Evolutionary conservation across 2,113 vertebrate genomes (phyloP), one percentile per base, ranked within the genome.

Genomic region (Bujurquina vittata): DNA sequence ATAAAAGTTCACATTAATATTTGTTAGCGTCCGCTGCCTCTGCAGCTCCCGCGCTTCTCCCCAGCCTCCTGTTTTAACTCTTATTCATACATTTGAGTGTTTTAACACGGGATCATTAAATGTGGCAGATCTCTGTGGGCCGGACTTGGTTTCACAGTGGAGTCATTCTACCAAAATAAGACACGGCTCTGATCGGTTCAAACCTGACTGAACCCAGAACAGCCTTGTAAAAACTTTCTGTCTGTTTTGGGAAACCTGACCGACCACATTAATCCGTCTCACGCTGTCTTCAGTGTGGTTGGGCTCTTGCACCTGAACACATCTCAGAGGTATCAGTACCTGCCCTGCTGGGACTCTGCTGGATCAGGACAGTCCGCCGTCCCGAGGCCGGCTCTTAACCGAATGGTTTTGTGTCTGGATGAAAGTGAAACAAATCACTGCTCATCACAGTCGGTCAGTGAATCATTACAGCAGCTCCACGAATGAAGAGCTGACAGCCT

Each of bases 371-470:
- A 14, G 40, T 43, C 40, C 40, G 12, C 12, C 3, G 14, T 12
- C 3, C 22, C 49, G 5, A 49, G 9, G 26, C 40, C 5, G 22
- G 26, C 4, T 26, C 26, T 7, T 18, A 18, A 49, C 26, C 20
- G 65, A 26, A 23, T 29, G 63, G 49, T 69, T 7, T 69, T 29
- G 46, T 69, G 1, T 29, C 11, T 43, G 12, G 11, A 49, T 49
- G 29, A 43, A 69, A 31, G 4, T 1, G 3, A 69, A 29, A 0
- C 63, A 49, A 69, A 69, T 49, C 17, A 0, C 63, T 23, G 37
- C 7, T 23, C 2, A 0, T 10, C 62, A 65, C 37, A 23, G 23
- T 14, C 43, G 0, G 1, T 46, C 22, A 67, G 22, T 26, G 10
- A 10, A 31, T 52, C 29, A 46, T 52, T 69, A 69, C 65, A 67